These are phyloP conservation scores for Microcebus lehilahytsara DNA, from an alignment of 2,113 vertebrate genomes.

Conservation along the genomic window DNA sequence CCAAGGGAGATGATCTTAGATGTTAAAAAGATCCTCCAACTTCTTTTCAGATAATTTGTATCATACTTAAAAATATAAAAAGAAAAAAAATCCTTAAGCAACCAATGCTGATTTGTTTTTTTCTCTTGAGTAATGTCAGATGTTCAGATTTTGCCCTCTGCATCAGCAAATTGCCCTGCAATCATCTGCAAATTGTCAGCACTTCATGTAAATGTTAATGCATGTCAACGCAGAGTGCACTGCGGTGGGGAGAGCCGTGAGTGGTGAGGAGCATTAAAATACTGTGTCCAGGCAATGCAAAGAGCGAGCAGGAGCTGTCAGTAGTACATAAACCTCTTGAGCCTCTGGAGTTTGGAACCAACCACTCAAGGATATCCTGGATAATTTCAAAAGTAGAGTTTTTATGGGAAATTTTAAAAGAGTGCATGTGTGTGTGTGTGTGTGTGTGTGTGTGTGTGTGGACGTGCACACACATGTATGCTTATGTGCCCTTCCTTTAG, in stretches of 20 bases:
- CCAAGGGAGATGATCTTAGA: slow-evolving; percentile 65
- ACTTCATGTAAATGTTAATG: slow-evolving; percentile 58
- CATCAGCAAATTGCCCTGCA: slow-evolving; percentile 60
- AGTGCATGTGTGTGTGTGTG: not conserved
- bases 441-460: rapidly evolving
- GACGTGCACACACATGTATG: not conserved
- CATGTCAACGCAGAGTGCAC: slow-evolving; percentile 50
- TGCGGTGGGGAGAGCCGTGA: not conserved
- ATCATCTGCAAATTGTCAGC: slow-evolving; percentile 63
- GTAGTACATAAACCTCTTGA: slow-evolving; percentile 41
- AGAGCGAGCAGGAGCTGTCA: not conserved
- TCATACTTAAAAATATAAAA: not conserved
- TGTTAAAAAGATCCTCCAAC: slow-evolving; percentile 56
- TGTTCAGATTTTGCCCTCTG: slow-evolving; percentile 59
- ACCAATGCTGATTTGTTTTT: slow-evolving; percentile 67
- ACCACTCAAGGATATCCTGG: slow-evolving; percentile 21
- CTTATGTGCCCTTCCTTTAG: not conserved
- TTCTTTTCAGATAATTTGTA: slow-evolving; percentile 68
- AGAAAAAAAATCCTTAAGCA: slow-evolving; percentile 50
- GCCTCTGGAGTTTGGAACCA: slow-evolving; percentile 50
- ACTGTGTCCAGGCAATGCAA: not conserved
- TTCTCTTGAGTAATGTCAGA: slow-evolving; percentile 71
- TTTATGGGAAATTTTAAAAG: not conserved
- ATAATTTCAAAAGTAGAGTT: slow-evolving; percentile 55
- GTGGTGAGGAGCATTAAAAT: slow-evolving; percentile 43